phyloP scores from a whole-genome alignment of 2,113 vertebrate genomes.

The Notarius lentiginosus region DNA sequence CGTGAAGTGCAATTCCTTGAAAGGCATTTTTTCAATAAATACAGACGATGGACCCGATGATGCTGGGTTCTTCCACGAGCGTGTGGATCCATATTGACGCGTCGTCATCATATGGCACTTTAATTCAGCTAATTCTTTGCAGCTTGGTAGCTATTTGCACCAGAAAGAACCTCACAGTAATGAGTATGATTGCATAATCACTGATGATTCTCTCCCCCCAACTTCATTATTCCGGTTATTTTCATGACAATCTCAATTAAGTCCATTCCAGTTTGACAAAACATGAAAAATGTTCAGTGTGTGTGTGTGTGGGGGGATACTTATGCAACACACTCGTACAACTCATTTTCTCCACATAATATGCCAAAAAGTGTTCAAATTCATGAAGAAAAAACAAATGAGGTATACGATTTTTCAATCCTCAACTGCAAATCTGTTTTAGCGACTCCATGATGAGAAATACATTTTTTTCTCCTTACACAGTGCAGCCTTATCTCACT shows the following conservation, averaged over 20 bases:
- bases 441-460: constrained; percentile 24
- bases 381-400: neutral
- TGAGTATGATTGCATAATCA: neutral
- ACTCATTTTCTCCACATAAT: no score
- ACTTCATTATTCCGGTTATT: no score
- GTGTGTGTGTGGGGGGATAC: neutral
- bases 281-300: neutral
- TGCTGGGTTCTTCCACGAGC: neutral
- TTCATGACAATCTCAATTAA: no score
- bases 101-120: neutral
- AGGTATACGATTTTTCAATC: neutral
- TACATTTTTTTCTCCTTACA: neutral
- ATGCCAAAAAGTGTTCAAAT: neutral
- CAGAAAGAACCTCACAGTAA: neutral
- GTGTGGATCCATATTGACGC: neutral
- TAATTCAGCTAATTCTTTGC: neutral
- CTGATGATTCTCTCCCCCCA: no score
- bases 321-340: neutral
- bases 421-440: constrained; percentile 12
- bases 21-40: neutral
- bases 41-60: neutral
- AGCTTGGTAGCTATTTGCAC: neutral
- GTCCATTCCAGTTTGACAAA: neutral
- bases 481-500: constrained; percentile 47
- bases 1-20: no score